Conservation (phyloP, 2,797 vertebrate genomes). For the Apodemus agrarius region DNA sequence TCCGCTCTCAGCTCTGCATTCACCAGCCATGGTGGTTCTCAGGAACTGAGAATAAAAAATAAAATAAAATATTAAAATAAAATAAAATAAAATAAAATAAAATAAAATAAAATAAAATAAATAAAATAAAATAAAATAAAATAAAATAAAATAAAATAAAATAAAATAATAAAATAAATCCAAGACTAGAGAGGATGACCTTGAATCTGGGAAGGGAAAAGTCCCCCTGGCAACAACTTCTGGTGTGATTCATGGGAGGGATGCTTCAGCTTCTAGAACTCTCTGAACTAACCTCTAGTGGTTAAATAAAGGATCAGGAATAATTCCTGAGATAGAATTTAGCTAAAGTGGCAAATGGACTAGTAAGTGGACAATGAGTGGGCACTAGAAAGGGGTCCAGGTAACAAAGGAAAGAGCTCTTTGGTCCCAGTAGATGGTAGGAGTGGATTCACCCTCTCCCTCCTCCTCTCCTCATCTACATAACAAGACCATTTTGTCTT, state of each 20-base stretch:
- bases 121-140: too few species aligned
- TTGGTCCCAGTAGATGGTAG: background rate
- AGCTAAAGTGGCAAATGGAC: background rate
- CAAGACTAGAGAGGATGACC: background rate
- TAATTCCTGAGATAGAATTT: background rate
- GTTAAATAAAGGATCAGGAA: background rate
- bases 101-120: too few species aligned
- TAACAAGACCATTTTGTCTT: background rate
- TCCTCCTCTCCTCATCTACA: background rate
- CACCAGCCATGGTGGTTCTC: background rate
- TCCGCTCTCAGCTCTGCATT: background rate
- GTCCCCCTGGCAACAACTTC: slow-evolving; percentile 58
- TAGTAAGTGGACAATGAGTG: background rate
- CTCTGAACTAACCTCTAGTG: background rate
- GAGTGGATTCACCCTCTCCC: background rate
- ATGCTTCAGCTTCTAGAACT: slow-evolving; percentile 55
- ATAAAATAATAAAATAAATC: too few species aligned
- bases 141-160: too few species aligned
- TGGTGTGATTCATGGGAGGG: slow-evolving; percentile 73
- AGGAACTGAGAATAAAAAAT: background rate
- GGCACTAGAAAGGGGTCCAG: background rate
- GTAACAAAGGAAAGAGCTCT: background rate
- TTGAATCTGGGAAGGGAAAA: slow-evolving; percentile 44
- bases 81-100: too few species aligned
- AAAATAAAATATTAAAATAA: too few species aligned